Conservation (phyloP, 2,113 vertebrate species). For the Lasiurus cinereus region DNA sequence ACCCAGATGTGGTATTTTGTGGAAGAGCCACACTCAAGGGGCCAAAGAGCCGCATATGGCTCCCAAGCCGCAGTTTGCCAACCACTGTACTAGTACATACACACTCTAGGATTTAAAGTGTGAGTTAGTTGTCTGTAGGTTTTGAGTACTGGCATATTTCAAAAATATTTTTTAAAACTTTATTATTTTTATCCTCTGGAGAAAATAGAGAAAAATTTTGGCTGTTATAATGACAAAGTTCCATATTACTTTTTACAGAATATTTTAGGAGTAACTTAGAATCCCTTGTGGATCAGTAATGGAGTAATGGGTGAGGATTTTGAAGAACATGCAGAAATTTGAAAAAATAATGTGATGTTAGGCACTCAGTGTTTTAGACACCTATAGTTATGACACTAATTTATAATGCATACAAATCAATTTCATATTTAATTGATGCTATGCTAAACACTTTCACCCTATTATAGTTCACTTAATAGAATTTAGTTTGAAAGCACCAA, state of each 20-base stretch:
- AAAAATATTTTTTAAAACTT: constrained; percentile 49
- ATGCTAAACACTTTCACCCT: constrained; percentile 8
- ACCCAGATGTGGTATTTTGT: too few relatives aligned
- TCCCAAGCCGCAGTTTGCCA: too few relatives aligned
- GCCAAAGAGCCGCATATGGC: too few relatives aligned
- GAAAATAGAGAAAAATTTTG: constrained; percentile 56
- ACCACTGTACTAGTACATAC: not conserved
- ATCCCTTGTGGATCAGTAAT: constrained; percentile 34
- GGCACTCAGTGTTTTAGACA: constrained; percentile 28
- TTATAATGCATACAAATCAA: constrained; percentile 2
- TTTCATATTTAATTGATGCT: constrained; percentile 27
- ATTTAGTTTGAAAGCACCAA: constrained; percentile 53
- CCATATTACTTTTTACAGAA: constrained; percentile 19
- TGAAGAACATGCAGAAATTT: constrained; percentile 57
- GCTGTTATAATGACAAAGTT: constrained; percentile 28
- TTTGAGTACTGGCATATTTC: constrained; percentile 53
- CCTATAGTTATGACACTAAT: not conserved
- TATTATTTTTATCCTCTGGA: constrained; percentile 42
- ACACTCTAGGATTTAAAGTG: constrained; percentile 35
- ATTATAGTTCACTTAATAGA: constrained; percentile 50
- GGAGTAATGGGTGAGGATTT: constrained; percentile 62
- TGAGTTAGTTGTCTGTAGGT: constrained; percentile 61
- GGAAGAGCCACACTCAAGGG: too few relatives aligned
- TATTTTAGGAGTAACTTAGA: constrained; percentile 68
- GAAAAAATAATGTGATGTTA: constrained; percentile 53